Evolutionary conservation across 2,888 invertebrate genomes (phyloP).

Genomic region (Meiosimyza platycephala): DNA sequence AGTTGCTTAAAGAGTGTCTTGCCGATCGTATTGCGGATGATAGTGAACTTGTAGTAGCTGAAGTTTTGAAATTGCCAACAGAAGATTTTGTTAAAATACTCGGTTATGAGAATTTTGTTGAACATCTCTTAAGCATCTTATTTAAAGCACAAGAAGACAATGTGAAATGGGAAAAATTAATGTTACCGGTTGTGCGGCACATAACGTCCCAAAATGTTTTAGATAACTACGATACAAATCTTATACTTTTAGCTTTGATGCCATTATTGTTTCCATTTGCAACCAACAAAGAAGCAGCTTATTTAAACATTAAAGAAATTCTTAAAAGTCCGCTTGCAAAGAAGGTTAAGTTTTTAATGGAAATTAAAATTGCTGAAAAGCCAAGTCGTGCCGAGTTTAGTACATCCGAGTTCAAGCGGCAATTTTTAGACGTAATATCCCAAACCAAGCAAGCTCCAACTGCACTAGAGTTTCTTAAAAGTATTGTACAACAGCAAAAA

Average conservation of each 20-base stretch:
- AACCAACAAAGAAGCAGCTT: slow-evolving; percentile 27
- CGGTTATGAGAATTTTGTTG: slow-evolving; percentile 67
- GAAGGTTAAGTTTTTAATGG: slow-evolving; percentile 50
- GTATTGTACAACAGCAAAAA: slow-evolving; percentile 49
- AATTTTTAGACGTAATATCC: slow-evolving; percentile 55
- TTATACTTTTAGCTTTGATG: slow-evolving; percentile 58
- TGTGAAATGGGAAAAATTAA: slow-evolving; percentile 67
- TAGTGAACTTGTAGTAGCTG: slow-evolving; percentile 72
- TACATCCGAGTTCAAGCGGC: slow-evolving; percentile 51
- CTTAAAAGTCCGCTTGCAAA: slow-evolving; percentile 51
- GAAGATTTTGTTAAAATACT: slow-evolving; percentile 66
- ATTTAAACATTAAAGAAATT: slow-evolving; percentile 48
- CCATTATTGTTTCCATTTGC: slow-evolving; percentile 55
- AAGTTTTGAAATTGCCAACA: slow-evolving; percentile 69
- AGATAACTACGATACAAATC: slow-evolving; percentile 63
- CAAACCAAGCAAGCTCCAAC: slow-evolving; percentile 44
- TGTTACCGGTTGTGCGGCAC: slow-evolving; percentile 67
- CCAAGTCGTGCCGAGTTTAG: slow-evolving; percentile 40
- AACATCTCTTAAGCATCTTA: slow-evolving; percentile 70
- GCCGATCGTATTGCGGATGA: slow-evolving; percentile 77
- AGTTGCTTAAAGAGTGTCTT: slow-evolving; percentile 75
- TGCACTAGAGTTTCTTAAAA: slow-evolving; percentile 51
- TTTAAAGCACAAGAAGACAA: slow-evolving; percentile 65
- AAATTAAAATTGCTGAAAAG: slow-evolving; percentile 42
- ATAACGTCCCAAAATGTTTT: slow-evolving; percentile 68